Evolutionary conservation across 2,797 vertebrate species (phyloP), one percentile per base, ranked within the genome.

Genomic region (Phoxinus dragarum): DNA sequence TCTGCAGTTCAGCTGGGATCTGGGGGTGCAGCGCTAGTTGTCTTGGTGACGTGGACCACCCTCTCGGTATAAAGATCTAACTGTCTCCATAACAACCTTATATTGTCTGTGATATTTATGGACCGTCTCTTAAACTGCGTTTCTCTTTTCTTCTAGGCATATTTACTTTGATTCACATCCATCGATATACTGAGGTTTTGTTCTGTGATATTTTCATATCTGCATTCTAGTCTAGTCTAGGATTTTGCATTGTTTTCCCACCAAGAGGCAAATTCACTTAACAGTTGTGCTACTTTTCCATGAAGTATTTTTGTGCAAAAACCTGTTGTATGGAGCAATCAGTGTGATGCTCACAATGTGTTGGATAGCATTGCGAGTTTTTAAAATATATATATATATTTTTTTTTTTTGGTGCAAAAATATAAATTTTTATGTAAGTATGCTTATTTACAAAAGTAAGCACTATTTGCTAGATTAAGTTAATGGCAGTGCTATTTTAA

Each of bases 21-120:
- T 74, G 23, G 79, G 86, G 87, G 80, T 87, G 77, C 75, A 77
- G 44, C 21, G 31, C 75, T 87, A 81, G 88, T 87, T 88, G 89
- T 90, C 86, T 84, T 84, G 86, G 86, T 87, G 89, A 90, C 69
- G 75, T 87, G 82, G 89, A 88, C 87, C 86, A 88, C 89, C 87
- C 84, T 87, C 88, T 83, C 87, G 5, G 75, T 83, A 67, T 68
- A 71, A 68, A 85, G 82, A 90, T 88, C 85, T 86, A 88, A 87
- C 86, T 83, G 89, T 89, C 86, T 85, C 90, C 86, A 89, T 88
- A 91, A 91, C 85, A 91, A 89, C 85, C 83, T 86, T 77, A 75
- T 84, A 79, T 83, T 86, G 86, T 78, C 81, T 68, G 77, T 10
- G 73, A 87, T 87, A 88, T 89, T 90, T 90, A 88, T 88, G 89